Evolutionary conservation across 2,888 invertebrate genomes (phyloP).

Genomic region (Lepetodrilus schrolli): DNA sequence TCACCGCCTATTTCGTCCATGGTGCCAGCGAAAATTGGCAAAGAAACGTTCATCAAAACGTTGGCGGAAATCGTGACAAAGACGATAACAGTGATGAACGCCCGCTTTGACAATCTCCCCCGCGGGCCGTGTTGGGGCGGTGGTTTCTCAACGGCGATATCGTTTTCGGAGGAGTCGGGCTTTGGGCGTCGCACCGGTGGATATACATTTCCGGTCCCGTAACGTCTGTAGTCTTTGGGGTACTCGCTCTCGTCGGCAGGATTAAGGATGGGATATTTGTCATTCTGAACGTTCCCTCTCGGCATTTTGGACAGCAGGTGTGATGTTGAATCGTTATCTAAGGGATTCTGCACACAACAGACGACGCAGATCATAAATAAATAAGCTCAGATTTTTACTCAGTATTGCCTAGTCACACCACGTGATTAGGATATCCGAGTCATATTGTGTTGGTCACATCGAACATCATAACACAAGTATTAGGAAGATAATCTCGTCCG

Average conservation of each 20-base stretch:
- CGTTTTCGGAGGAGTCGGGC: background rate
- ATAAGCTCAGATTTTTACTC: too few species aligned
- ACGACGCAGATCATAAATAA: too few species aligned
- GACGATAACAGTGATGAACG: conserved; percentile 38
- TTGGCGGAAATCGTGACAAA: conserved; percentile 49
- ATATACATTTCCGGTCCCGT: background rate
- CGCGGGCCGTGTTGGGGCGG: background rate
- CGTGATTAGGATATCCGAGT: too few species aligned
- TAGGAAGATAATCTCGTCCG: too few species aligned
- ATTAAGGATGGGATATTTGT: background rate
- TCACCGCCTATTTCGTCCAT: conserved; percentile 48
- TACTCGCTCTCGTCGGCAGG: background rate
- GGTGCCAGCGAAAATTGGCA: conserved; percentile 53
- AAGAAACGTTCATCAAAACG: conserved; percentile 47
- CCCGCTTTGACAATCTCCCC: conserved; percentile 19
- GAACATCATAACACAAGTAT: too few species aligned
- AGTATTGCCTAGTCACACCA: too few species aligned
- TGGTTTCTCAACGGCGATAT: background rate
- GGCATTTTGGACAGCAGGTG: too few species aligned
- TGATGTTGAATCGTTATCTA: too few species aligned
- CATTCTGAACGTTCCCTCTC: background rate
- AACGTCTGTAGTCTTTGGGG: background rate
- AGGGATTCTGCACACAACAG: too few species aligned
- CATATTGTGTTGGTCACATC: too few species aligned
- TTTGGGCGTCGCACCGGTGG: background rate